phyloP scores from a whole-genome alignment of 2,797 vertebrate genomes.

The Salarias fasciatus region DNA sequence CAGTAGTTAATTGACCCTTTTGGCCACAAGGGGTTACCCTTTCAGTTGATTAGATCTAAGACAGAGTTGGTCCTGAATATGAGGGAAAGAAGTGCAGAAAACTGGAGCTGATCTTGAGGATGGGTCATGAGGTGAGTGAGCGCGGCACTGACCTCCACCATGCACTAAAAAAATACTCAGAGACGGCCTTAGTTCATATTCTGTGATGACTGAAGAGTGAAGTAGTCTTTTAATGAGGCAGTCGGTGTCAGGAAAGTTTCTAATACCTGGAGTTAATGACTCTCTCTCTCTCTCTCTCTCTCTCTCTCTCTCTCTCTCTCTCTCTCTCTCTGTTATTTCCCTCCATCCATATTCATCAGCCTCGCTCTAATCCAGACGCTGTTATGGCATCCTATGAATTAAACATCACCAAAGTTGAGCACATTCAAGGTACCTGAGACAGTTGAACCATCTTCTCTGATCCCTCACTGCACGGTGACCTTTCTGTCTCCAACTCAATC shows the following conservation, averaged over 20 bases:
- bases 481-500: no score
- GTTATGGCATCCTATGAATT: constrained; percentile 50
- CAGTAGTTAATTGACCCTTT: constrained; percentile 1
- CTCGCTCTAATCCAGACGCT: constrained; percentile 46
- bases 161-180: neutral
- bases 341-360: constrained; percentile 58
- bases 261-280: constrained; percentile 28
- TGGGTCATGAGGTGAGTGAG: neutral
- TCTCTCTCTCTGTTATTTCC: no score
- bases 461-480: no score
- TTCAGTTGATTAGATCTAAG: neutral
- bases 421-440: constrained; percentile 16
- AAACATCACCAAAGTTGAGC: constrained; percentile 40
- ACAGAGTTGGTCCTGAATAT: no score
- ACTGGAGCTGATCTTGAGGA: constrained; percentile 1
- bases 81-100: neutral
- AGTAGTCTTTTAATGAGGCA: no score
- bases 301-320: no score
- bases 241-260: neutral
- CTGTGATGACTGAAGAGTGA: neutral
- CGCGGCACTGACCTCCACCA: neutral
- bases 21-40: constrained; percentile 16
- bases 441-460: neutral
- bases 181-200: constrained; percentile 10
- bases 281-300: no score